Percentiles rank a stretch among this genome's conserved stretches.
phyloP scores from a whole-genome alignment of 2,797 vertebrate genomes.

The Sphenodon punctatus region DNA sequence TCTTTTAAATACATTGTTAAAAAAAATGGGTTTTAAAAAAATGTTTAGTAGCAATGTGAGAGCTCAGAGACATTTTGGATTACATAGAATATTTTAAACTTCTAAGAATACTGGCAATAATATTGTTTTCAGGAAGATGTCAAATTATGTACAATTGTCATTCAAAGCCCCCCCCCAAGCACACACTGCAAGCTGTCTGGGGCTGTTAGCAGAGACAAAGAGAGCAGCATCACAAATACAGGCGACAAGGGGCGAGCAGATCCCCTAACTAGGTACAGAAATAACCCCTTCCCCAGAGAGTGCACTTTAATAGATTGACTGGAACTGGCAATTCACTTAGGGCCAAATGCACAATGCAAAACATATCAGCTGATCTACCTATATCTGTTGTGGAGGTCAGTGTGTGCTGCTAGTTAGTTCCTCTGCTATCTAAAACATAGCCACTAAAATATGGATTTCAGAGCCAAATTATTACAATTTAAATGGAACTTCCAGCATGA shows the following conservation, averaged over 20 bases:
- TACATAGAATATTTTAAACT: slow-evolving; percentile 10
- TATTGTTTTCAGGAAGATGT: background rate
- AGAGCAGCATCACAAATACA: background rate
- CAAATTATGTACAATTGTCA: no score
- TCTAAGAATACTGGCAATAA: slow-evolving; percentile 10
- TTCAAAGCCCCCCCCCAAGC: background rate
- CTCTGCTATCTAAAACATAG: no score
- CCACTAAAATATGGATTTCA: no score
- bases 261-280: background rate
- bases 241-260: background rate
- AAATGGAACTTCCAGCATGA: no score
- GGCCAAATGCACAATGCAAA: background rate
- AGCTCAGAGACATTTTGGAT: background rate
- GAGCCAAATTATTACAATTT: no score
- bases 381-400: no score
- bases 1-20: slow-evolving; percentile 44
- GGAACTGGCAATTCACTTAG: background rate
- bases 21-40: no score
- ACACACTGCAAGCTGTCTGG: background rate
- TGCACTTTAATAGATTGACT: background rate
- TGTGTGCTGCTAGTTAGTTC: no score
- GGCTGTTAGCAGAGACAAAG: background rate
- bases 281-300: background rate
- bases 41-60: no score
- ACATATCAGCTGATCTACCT: no score